phyloP scores from a whole-genome alignment of 2,113 vertebrate genomes.

The Chrysemys picta region DNA sequence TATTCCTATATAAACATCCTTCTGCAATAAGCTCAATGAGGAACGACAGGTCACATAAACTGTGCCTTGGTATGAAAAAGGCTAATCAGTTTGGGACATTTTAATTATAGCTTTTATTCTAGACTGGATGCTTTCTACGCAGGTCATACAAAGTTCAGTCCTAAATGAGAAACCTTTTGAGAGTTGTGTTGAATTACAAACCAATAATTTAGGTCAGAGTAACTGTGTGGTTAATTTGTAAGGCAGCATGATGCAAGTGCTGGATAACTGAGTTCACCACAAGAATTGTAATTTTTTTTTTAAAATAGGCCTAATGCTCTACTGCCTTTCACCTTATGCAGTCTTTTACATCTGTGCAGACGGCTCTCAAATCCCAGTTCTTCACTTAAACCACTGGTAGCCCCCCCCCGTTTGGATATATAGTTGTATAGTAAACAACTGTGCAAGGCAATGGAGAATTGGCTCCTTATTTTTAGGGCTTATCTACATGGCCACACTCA shows the following conservation, averaged over 20 bases:
- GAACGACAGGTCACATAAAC: slow-evolving; percentile 23
- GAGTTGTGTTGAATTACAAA: slow-evolving; percentile 42
- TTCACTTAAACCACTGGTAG: neutral
- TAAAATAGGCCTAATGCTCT: neutral
- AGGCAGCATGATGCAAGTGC: slow-evolving; percentile 42
- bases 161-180: slow-evolving; percentile 51
- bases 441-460: neutral
- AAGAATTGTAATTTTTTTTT: neutral
- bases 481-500: neutral
- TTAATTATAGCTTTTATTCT: neutral
- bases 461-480: neutral
- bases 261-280: neutral
- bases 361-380: neutral
- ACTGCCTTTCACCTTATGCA: neutral
- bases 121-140: neutral
- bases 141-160: slow-evolving; percentile 61
- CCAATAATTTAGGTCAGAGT: slow-evolving; percentile 54
- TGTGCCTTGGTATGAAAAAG: neutral
- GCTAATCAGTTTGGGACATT: neutral
- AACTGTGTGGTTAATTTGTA: slow-evolving; percentile 39
- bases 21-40: neutral
- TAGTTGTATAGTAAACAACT: neutral
- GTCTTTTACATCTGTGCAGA: slow-evolving; percentile 26
- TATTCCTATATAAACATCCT: neutral
- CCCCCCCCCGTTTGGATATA: neutral